phyloP scores from a whole-genome alignment of 2,797 vertebrate genomes.

The Falco cherrug region DNA sequence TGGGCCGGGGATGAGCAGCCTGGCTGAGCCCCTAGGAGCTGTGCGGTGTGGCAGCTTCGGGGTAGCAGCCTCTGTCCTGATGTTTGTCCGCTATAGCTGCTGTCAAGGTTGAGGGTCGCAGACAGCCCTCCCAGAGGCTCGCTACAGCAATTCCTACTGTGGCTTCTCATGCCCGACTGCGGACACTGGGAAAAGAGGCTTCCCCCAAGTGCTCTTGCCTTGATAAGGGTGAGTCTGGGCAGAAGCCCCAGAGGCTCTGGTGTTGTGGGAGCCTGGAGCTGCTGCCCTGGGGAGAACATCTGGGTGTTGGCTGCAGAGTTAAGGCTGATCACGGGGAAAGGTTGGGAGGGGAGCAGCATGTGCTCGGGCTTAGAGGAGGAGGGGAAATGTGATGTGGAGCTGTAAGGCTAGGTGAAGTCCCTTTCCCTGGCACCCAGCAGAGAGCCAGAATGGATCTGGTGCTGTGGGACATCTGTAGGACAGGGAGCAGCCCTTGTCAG shows the following conservation, averaged over 20 bases:
- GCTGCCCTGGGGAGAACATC: fast-evolving
- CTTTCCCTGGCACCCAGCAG: not conserved
- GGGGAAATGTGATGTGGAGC: not conserved
- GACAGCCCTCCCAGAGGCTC: not conserved
- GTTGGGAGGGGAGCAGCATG: not conserved
- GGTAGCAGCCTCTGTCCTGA: not conserved
- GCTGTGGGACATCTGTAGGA: fast-evolving
- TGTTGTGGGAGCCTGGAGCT: fast-evolving
- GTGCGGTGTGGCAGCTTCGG: fast-evolving
- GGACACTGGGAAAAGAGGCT: fast-evolving
- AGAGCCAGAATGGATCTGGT: not conserved
- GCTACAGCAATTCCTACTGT: fast-evolving
- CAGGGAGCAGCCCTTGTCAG: not conserved
- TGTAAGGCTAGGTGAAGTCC: not conserved
- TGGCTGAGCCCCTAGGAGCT: not conserved
- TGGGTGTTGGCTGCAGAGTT: not conserved
- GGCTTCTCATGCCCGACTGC: not conserved
- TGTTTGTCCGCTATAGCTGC: not conserved
- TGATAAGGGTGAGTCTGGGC: not conserved
- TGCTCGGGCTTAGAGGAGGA: not conserved
- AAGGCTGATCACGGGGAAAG: not conserved
- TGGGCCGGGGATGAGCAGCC: not conserved
- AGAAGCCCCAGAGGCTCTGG: not conserved
- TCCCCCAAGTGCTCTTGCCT: not conserved
- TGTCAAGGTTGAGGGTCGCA: not conserved